Percentiles rank a stretch among this genome's conserved stretches.
phyloP scores from a whole-genome alignment of 2,888 invertebrate genomes.

The Phortica okadai region DNA sequence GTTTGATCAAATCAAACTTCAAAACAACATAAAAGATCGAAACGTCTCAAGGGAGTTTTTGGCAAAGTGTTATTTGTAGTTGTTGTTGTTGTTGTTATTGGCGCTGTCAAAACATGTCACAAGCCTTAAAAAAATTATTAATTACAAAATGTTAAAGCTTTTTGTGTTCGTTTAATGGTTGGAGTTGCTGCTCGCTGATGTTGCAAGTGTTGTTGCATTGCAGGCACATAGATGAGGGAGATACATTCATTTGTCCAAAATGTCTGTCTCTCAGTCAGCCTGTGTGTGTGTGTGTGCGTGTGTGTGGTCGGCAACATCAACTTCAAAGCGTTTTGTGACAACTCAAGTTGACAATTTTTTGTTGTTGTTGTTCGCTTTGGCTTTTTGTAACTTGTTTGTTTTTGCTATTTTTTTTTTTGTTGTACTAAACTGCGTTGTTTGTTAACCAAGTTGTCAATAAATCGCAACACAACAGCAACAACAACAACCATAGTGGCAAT shows the following conservation, averaged over 20 bases:
- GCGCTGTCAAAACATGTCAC: constrained; percentile 26
- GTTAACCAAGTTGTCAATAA: constrained; percentile 28
- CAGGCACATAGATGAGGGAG: neutral
- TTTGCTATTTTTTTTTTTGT: neutral
- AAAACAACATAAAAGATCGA: constrained; percentile 29
- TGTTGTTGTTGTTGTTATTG: constrained; percentile 7
- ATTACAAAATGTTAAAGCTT: constrained; percentile 29
- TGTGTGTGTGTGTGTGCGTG: constrained; percentile 16
- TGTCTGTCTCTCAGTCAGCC: constrained; percentile 26
- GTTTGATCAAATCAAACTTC: neutral
- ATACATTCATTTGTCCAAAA: constrained; percentile 21
- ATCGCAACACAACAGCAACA: constrained; percentile 34
- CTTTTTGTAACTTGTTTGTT: constrained; percentile 5
- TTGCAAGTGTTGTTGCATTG: constrained; percentile 22
- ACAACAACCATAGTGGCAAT: constrained; percentile 16
- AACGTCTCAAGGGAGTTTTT: constrained; percentile 37
- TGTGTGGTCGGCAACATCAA: constrained; percentile 40
- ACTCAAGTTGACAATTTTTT: constrained; percentile 9
- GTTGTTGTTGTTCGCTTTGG: neutral
- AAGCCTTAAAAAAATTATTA: constrained; percentile 36
- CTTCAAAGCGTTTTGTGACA: constrained; percentile 19
- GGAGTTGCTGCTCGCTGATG: neutral
- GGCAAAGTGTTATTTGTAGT: constrained; percentile 11
- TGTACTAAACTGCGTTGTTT: neutral
- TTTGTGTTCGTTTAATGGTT: neutral